A percentile compares a stretch with the other conserved stretches of the same genome.
These are phyloP conservation scores for Andrena camellia DNA, from an alignment of 2,888 invertebrate genomes.

Conservation along the genomic window DNA sequence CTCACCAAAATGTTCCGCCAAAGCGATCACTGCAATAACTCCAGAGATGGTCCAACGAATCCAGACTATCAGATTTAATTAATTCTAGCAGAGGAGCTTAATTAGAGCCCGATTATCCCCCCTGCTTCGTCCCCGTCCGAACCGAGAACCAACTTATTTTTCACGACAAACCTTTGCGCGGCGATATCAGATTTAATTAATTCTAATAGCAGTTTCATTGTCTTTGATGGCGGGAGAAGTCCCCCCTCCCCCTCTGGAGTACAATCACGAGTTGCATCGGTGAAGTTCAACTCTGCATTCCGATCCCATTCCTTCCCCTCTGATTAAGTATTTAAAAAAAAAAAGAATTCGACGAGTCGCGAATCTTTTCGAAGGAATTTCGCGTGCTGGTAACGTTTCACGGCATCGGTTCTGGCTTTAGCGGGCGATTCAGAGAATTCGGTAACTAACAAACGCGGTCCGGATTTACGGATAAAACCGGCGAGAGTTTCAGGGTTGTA, in stretches of 20 bases:
- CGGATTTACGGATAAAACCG: slow-evolving; percentile 7
- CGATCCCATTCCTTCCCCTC: background rate
- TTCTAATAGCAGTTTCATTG: slow-evolving; percentile 6
- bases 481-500: background rate
- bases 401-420: too few relatives aligned
- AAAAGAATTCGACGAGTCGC: background rate
- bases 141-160: slow-evolving; percentile 9
- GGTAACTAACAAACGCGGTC: background rate
- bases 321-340: background rate
- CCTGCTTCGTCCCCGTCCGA: background rate
- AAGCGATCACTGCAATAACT: background rate
- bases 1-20: background rate
- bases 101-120: background rate
- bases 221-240: background rate
- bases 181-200: slow-evolving; percentile 12
- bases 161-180: background rate
- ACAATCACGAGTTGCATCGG: background rate
- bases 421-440: background rate
- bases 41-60: background rate
- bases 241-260: background rate
- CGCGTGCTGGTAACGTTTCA: too few relatives aligned
- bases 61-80: slow-evolving; percentile 6
- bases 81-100: background rate
- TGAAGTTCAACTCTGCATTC: background rate
- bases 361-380: background rate